These are phyloP conservation scores for Pocillopora grandis DNA, from an alignment of 92 coral and sea anemone species.

Conservation along the genomic window DNA sequence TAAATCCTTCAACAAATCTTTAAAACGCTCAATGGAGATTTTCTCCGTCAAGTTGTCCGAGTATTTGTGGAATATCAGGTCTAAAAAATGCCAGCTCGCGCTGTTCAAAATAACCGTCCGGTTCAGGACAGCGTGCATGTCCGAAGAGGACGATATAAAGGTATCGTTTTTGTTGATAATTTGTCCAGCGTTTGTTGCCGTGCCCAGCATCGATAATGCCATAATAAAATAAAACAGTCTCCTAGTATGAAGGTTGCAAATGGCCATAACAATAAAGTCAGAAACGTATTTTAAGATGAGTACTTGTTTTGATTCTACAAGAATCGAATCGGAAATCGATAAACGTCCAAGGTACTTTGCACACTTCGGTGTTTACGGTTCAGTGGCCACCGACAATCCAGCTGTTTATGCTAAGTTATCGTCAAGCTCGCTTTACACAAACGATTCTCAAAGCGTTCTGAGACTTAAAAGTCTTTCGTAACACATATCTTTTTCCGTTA, in stretches of 20 bases:
- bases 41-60: conserved; percentile 44
- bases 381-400: not conserved
- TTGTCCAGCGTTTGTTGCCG: not conserved
- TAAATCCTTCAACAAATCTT: conserved; percentile 46
- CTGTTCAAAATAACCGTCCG: conserved; percentile 37
- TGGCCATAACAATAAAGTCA: not conserved
- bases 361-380: too few relatives aligned
- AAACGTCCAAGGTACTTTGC: not conserved
- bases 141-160: not conserved
- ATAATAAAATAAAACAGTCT: not conserved
- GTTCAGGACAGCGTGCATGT: not conserved
- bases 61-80: conserved; percentile 48
- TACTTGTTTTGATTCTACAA: conserved; percentile 8
- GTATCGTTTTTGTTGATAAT: not conserved
- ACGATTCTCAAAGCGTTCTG: not conserved
- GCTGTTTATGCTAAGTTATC: not conserved
- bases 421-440: not conserved
- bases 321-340: conserved; percentile 1
- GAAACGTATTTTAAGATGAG: not conserved
- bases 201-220: not conserved
- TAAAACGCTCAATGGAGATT: conserved; percentile 42
- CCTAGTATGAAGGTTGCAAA: not conserved
- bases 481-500: not conserved
- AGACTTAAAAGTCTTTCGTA: not conserved
- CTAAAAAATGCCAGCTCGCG: conserved; percentile 46